Base-by-base conservation (phyloP, 2,888 invertebrate species). In the Lepidocyrtoides sp. region DNA sequence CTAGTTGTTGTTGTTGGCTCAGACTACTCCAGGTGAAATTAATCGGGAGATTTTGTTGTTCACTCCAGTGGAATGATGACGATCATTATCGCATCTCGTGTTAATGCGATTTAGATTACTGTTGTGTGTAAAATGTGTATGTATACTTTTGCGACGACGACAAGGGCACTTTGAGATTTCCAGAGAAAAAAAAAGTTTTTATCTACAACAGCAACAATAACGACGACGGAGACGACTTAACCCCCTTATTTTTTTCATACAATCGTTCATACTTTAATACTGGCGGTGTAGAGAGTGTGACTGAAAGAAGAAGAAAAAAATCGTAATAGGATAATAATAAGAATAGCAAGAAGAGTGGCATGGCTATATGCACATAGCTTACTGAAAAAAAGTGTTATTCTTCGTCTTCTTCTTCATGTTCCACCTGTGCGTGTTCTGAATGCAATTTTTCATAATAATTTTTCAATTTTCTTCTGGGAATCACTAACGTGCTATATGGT, bases 361-460 rank as follows among this genome's bases (percentile, higher is more conserved):
- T 66, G n/a, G 32, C 66, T 44, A 44, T 72, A 20, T 14, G 8
- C 44, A 14, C 23, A 44, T n/a, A n/a, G 23, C 44, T 17, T 5
- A 2, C 14, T 63, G 8, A 14, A 26, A 63, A 44, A 29, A 72
- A 14, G 44, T 51, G 51, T 54, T 51, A n/a, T 77, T 75, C 77
- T 51, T 32, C 41, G 10, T 32, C 54, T 77, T 26, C 66, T 69
- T 17, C 29, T 57, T 29, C 54, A 41, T 32, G 36, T 32, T 63
- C 66, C 69, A 84, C 84, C 84, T 84, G 84, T 85, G 85, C 85
- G 85, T 85, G 85, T 75, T 72, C 66, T 32, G 83, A 90, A 90
- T 63, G 41, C 79, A 66, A 90, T 90, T 84, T 84, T 84, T 90
- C 90, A 66, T 84, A 84, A 83, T 83, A 83, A 66, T 84, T 90